Conservation (phyloP, 2,113 vertebrate genomes). For the Lampris megalopsis region DNA sequence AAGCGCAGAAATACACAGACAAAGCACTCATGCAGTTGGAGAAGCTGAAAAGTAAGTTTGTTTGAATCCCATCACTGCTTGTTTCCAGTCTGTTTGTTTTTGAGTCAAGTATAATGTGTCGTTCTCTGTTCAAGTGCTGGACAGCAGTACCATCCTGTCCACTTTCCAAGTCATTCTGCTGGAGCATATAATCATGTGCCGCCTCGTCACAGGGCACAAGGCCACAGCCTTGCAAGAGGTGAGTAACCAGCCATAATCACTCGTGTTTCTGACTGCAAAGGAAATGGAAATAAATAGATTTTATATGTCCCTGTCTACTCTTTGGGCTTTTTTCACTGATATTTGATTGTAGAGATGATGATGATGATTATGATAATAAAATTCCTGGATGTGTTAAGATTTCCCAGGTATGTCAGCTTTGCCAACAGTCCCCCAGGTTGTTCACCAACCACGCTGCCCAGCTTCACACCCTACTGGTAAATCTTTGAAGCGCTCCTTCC, state of each 20-base stretch:
- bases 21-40: conserved; percentile 95
- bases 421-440: conserved; percentile 91
- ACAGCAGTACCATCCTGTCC: conserved; percentile 92
- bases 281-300: too few relatives aligned
- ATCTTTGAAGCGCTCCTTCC: conserved; percentile 44
- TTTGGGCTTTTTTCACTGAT: too few relatives aligned
- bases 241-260: not conserved
- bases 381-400: conserved; percentile 79
- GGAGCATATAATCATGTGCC: conserved; percentile 96
- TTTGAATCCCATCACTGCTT: not conserved
- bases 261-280: not conserved
- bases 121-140: conserved; percentile 84
- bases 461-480: conserved; percentile 92
- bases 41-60: conserved; percentile 91
- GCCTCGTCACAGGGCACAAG: conserved; percentile 93
- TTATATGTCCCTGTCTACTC: too few relatives aligned
- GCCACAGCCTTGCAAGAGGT: conserved; percentile 92
- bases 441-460: conserved; percentile 94
- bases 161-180: conserved; percentile 94
- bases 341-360: not conserved
- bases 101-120: not conserved
- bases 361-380: not conserved
- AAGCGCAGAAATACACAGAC: conserved; percentile 95
- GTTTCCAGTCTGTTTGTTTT: not conserved
- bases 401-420: conserved; percentile 93